Conservation (phyloP, 2,888 invertebrate genomes). For the Dynastes grantii region DNA sequence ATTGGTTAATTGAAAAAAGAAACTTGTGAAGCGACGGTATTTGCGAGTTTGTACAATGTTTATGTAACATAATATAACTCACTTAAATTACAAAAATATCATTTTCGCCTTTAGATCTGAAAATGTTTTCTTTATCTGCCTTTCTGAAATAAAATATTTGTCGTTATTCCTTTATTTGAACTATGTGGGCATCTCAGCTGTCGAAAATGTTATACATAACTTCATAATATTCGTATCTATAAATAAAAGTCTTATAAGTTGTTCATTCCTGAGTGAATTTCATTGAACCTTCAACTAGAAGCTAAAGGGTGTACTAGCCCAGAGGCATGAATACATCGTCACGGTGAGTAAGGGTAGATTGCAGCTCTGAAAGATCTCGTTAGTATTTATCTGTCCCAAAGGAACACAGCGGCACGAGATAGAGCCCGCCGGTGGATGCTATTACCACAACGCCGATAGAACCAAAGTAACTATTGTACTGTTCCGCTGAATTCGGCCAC, state of each 20-base stretch:
- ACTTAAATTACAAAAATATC: too few species aligned
- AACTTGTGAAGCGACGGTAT: too few species aligned
- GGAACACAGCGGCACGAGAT: constrained; percentile 64
- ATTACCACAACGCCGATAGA: constrained; percentile 58
- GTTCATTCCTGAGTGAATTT: constrained; percentile 39
- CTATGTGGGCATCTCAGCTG: too few species aligned
- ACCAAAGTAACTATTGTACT: constrained; percentile 51
- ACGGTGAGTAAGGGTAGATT: constrained; percentile 66
- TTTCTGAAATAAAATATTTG: too few species aligned
- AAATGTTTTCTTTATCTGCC: too few species aligned
- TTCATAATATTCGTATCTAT: neutral
- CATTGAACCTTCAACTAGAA: constrained; percentile 43
- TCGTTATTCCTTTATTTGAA: too few species aligned
- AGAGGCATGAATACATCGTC: constrained; percentile 46
- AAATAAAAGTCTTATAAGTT: constrained; percentile 11
- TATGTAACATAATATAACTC: too few species aligned
- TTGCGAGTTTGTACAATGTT: too few species aligned
- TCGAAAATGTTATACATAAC: too few species aligned
- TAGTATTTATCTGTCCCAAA: constrained; percentile 70
- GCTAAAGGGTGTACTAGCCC: constrained; percentile 32
- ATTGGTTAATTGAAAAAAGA: too few species aligned
- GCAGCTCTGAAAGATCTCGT: constrained; percentile 69
- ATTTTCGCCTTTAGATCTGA: too few species aligned
- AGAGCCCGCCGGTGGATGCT: constrained; percentile 61
- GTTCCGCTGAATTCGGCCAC: constrained; percentile 57